A percentile compares a stretch with the other conserved stretches of the same genome.
phyloP scores from a whole-genome alignment of 2,113 vertebrate species.

The Paradoxurus hermaphroditus region DNA sequence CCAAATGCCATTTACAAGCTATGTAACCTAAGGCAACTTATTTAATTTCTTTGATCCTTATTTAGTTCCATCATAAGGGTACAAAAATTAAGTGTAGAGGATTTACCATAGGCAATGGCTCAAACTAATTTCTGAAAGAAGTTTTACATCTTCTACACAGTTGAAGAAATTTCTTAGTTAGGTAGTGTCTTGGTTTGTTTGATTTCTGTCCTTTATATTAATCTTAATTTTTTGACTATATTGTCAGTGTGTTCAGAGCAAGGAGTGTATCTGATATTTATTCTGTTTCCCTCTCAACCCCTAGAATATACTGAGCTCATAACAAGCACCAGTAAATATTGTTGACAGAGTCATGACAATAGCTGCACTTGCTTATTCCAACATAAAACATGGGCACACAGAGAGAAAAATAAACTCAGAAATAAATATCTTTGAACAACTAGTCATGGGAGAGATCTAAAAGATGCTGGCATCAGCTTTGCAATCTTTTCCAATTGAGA shows the following conservation, averaged over 20 bases:
- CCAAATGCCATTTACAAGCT: background rate
- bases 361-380: background rate
- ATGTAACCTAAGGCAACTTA: background rate
- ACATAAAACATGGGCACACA: background rate
- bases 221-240: background rate
- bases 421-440: background rate
- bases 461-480: background rate
- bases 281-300: background rate
- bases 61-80: background rate
- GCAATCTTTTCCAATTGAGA: background rate
- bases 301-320: background rate
- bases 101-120: background rate
- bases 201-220: background rate
- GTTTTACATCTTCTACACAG: background rate
- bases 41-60: background rate
- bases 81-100: background rate
- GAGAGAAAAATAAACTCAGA: background rate
- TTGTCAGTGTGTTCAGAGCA: background rate
- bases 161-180: background rate
- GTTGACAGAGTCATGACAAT: background rate
- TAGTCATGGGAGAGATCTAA: background rate
- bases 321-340: background rate
- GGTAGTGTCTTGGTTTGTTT: background rate
- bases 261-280: background rate
- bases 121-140: background rate